Evolutionary conservation across 2,888 invertebrate genomes (phyloP), one percentile per base, ranked within the genome.

Genomic region (Pheosia gnoma): DNA sequence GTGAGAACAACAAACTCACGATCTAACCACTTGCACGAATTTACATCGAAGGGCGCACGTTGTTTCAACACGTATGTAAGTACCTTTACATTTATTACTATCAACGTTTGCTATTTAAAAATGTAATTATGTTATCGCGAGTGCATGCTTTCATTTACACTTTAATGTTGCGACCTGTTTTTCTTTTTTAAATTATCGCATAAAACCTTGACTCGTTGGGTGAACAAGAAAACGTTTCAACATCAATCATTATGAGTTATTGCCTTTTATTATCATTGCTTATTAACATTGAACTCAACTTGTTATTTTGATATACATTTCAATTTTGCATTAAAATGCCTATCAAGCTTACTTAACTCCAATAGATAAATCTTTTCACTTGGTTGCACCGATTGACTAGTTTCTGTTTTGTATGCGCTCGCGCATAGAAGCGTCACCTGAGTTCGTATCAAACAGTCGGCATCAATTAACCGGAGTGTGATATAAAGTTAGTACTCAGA

Each of bases 1-100:
- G 82, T 78, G 71, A 75, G 70, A 85, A 86, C 80, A 79, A 75
- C 75, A 72, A 64, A 74, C 70, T 66, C 83, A 82, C 81, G 82
- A 81, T 66, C 67, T 68, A 64, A 69, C 64, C 75, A 76, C 72
- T 82, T 72, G 68, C 68, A 75, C 76, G 68, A 72, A 73, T 79
- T 79, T 75, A 80, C 72, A 71, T 73, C 67, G 72, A 69, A 72
- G 66, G 66, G 60, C 65, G 61, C 65, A 71, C 72, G 63, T 67
- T 56, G 70, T 65, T 75, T 75, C 57, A 66, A 55, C 68, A 72
- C 61, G 86, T 87, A 67, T 84, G 84, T 86, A 70, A 54, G 61
- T 64, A 66, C 65, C 25, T 25, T 25, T 54, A 36, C 36, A 13
- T 43, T 47, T 11, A 11, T 51, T 41, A 51, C 7, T 59, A 60